Base-by-base conservation (phyloP, 2,888 invertebrate species). In the Tridacna crocea region DNA sequence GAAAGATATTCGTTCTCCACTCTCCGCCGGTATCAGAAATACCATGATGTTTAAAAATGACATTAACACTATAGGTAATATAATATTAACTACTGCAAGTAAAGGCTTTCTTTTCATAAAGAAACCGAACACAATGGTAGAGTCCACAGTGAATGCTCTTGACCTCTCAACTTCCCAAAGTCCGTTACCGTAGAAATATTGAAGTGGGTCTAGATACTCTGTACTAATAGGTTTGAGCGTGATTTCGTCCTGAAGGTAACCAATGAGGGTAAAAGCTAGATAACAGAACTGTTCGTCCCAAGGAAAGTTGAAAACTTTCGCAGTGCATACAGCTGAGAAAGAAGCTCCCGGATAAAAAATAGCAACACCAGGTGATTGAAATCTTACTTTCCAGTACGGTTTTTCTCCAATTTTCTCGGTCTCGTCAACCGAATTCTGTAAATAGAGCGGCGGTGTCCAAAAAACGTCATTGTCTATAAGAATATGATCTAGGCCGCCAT, bases 1-100 rank as follows among this genome's bases (percentile, higher is more conserved):
- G 27, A 66, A 66, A 13, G 66, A 66, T n/a, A 66, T 66, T 11
- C 66, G 4, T n/a, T 66, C 66, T 46, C 66, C 66, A n/a, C 66
- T 66, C n/a, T 66, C 66, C 27, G 66, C 66, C 6, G 66, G 66
- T 19, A 66, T 66, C 46, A 66, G 19, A 46, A 66, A 66, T 17
- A 66, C 66, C 66, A 66, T 36, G 66, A 66, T 66, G 46, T 66
- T 66, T 15, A 66, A 46, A 19, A 66, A 36, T 0, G 66, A 36
- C 66, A 66, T 66, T 19, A 66, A 46, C 66, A 66, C 17, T 12
- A 66, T 66, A 8, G 66, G 66, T 46, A 66, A 46, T 2, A 66
- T 66, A 27, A 66, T 66, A 12, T 66, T 66, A 10, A 66, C 36
- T 10, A 66, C 19, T 36, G 66, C 66, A 15, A 36, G n/a, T 17